Conservation (phyloP, 2,797 vertebrate genomes). For the Rhinophrynus dorsalis region DNA sequence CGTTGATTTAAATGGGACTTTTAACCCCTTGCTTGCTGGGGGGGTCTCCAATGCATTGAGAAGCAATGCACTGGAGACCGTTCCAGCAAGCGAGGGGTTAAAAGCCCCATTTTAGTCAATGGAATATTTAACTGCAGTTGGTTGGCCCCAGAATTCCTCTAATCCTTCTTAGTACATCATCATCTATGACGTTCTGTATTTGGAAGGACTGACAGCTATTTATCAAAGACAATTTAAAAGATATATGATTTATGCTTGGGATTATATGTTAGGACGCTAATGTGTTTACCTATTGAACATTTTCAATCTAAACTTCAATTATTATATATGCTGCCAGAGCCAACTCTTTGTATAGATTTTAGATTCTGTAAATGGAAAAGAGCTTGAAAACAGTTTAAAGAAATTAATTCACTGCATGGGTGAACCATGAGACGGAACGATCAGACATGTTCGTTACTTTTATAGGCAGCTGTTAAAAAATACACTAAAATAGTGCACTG, state of each 20-base stretch:
- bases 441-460: too few relatives aligned
- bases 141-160: too few relatives aligned
- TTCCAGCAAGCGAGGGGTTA: too few relatives aligned
- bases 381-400: conserved; percentile 36
- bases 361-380: conserved; percentile 44
- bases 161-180: too few relatives aligned
- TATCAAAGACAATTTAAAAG: conserved; percentile 66
- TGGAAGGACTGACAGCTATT: conserved; percentile 61
- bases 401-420: conserved; percentile 34
- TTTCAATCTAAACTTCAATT: conserved; percentile 39
- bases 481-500: too few relatives aligned
- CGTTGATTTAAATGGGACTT: too few relatives aligned
- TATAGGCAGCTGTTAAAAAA: too few relatives aligned
- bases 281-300: conserved; percentile 53
- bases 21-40: too few relatives aligned
- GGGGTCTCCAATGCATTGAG: too few relatives aligned
- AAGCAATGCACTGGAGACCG: too few relatives aligned
- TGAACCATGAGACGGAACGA: conserved; percentile 23
- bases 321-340: conserved; percentile 31
- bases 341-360: conserved; percentile 33
- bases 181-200: conserved; percentile 59
- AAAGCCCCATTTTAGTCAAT: too few relatives aligned
- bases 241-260: conserved; percentile 64
- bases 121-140: too few relatives aligned
- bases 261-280: conserved; percentile 61